phyloP scores from a whole-genome alignment of 2,113 vertebrate genomes.

The Plectropomus leopardus region DNA sequence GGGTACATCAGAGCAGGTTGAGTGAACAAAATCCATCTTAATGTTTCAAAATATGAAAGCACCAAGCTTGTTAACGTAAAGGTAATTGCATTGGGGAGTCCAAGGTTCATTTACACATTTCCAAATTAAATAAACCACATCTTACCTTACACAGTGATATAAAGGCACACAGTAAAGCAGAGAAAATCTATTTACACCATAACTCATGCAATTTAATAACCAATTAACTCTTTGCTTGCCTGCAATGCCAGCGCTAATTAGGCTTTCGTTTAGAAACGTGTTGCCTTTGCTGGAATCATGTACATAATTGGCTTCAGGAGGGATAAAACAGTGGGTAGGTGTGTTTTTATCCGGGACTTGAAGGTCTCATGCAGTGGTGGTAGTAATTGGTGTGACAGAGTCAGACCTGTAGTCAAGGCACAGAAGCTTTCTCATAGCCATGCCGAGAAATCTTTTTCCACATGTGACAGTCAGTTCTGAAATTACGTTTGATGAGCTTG shows the following conservation, averaged over 20 bases:
- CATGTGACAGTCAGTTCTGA: constrained; percentile 7
- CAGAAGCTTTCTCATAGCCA: background rate
- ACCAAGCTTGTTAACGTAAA: constrained; percentile 29
- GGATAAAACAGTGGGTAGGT: background rate
- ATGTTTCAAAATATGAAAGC: constrained; percentile 31
- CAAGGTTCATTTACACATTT: constrained; percentile 58
- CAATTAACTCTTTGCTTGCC: constrained; percentile 46
- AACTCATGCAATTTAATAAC: constrained; percentile 27
- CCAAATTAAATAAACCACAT: constrained; percentile 51
- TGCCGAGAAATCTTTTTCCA: constrained; percentile 7
- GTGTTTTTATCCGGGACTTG: background rate
- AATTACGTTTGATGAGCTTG: background rate
- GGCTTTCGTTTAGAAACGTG: constrained; percentile 26
- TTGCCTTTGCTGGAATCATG: constrained; percentile 32
- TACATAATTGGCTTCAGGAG: constrained; percentile 36
- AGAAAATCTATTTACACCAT: constrained; percentile 41
- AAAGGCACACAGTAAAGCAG: constrained; percentile 11
- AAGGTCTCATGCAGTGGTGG: background rate
- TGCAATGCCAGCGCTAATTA: constrained; percentile 40
- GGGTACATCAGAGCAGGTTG: constrained; percentile 23
- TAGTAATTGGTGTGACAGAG: background rate
- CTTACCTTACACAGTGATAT: constrained; percentile 4
- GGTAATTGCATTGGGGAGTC: constrained; percentile 40
- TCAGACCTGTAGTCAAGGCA: background rate
- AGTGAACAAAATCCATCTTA: constrained; percentile 39